phyloP scores from a whole-genome alignment of 2,888 invertebrate genomes.

The Scelioninae gen. 2 region DNA sequence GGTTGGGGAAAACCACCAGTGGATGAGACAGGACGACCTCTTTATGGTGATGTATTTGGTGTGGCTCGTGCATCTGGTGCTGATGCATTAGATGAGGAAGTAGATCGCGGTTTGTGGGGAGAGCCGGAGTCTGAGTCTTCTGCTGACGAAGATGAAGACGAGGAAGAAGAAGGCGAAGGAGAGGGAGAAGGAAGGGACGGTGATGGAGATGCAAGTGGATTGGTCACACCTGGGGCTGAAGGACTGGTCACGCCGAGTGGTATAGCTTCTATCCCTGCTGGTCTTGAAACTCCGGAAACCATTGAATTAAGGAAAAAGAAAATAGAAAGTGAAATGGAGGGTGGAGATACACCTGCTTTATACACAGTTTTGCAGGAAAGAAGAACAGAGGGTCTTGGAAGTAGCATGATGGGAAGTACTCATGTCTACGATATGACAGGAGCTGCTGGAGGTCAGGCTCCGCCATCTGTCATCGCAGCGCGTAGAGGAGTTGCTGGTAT shows the following conservation, averaged over 20 bases:
- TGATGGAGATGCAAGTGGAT: slow-evolving; percentile 85
- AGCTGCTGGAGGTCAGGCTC: slow-evolving; percentile 78
- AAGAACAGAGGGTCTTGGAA: slow-evolving; percentile 90
- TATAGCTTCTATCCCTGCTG: slow-evolving; percentile 91
- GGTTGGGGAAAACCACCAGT: slow-evolving; percentile 99
- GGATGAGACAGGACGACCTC: slow-evolving; percentile 96
- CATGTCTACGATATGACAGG: slow-evolving; percentile 97
- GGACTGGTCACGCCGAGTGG: slow-evolving; percentile 97
- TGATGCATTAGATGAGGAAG: slow-evolving; percentile 87
- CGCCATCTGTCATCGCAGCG: slow-evolving; percentile 76
- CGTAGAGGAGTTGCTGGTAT: slow-evolving; percentile 73
- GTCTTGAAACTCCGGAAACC: slow-evolving; percentile 98
- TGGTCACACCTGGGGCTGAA: slow-evolving; percentile 92
- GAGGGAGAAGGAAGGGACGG: slow-evolving; percentile 75
- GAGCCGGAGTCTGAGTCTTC: slow-evolving; percentile 83
- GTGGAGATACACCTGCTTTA: slow-evolving; percentile 94
- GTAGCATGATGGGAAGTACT: slow-evolving; percentile 98
- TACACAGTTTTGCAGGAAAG: slow-evolving; percentile 98
- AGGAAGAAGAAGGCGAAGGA: slow-evolving; percentile 79
- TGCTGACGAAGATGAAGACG: slow-evolving; percentile 82
- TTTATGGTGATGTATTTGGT: slow-evolving; percentile 99
- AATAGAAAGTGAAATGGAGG: slow-evolving; percentile 96
- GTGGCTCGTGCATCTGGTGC: slow-evolving; percentile 82
- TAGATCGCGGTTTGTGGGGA: slow-evolving; percentile 97
- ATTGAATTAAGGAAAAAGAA: slow-evolving; percentile 98